Evolutionary conservation across 2,797 vertebrate genomes (phyloP).

Genomic region (Columba guinea): DNA sequence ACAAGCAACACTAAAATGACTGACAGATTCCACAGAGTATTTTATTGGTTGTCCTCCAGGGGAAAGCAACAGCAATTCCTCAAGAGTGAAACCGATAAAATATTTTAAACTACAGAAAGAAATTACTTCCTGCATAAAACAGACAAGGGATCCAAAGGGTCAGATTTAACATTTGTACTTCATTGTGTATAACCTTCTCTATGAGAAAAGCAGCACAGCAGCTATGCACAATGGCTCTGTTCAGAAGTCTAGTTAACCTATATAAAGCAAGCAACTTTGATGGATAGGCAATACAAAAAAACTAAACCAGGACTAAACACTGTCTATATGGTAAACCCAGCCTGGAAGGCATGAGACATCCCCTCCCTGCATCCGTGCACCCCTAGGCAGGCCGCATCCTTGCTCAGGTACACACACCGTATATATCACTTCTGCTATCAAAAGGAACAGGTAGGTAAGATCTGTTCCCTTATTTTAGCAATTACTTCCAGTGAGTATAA

Average conservation of each 20-base stretch:
- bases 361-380: fast-evolving
- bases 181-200: background rate
- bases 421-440: background rate
- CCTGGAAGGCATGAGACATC: background rate
- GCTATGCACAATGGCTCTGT: background rate
- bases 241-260: background rate
- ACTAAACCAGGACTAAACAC: background rate
- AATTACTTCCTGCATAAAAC: background rate
- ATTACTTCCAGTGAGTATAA: background rate
- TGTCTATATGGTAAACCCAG: background rate
- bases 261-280: background rate
- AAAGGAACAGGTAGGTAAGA: background rate
- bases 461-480: background rate
- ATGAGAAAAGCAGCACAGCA: background rate
- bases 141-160: background rate
- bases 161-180: background rate
- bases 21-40: background rate
- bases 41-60: background rate
- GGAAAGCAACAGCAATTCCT: background rate
- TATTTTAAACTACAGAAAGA: background rate
- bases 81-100: background rate
- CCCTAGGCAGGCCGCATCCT: background rate
- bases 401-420: fast-evolving
- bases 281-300: background rate
- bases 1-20: background rate